phyloP scores from a whole-genome alignment of 2,888 invertebrate genomes.

The Campoplex capitator region DNA sequence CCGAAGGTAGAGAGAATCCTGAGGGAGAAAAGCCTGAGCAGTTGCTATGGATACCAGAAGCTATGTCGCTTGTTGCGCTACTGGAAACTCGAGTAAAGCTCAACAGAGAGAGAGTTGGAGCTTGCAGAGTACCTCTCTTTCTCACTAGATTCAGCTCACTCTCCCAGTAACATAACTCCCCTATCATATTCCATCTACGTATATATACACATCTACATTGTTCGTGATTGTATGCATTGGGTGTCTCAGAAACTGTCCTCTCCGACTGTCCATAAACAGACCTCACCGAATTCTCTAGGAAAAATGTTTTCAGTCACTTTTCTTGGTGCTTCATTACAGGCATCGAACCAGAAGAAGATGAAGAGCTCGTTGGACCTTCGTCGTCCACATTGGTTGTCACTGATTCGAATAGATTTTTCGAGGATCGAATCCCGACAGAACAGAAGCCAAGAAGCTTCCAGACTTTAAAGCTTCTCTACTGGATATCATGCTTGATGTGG shows the following conservation, averaged over 20 bases:
- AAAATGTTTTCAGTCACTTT: not conserved
- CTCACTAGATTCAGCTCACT: not conserved
- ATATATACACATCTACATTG: not conserved
- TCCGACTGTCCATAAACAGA: not conserved
- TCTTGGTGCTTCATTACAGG: too few species aligned
- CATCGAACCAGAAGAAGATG: too few species aligned
- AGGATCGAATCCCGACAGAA: too few species aligned
- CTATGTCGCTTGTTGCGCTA: slow-evolving; percentile 73
- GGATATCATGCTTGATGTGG: too few species aligned
- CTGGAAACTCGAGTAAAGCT: slow-evolving; percentile 66
- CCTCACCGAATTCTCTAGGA: not conserved
- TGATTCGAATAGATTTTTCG: not conserved
- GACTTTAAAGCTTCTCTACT: too few species aligned
- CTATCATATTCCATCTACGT: not conserved
- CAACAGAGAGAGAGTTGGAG: slow-evolving; percentile 15
- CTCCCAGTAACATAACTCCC: slow-evolving; percentile 8
- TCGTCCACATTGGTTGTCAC: not conserved
- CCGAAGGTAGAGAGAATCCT: slow-evolving; percentile 62
- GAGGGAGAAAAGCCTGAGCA: slow-evolving; percentile 67
- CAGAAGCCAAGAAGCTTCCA: not conserved
- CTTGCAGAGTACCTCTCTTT: slow-evolving; percentile 30
- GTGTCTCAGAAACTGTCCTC: not conserved
- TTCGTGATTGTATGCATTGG: not conserved
- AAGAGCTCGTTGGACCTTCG: too few species aligned
- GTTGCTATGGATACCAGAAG: slow-evolving; percentile 74